Evolutionary conservation across 2,888 invertebrate species (phyloP), one percentile per base, ranked within the genome.

Genomic region (Plebejus argus): DNA sequence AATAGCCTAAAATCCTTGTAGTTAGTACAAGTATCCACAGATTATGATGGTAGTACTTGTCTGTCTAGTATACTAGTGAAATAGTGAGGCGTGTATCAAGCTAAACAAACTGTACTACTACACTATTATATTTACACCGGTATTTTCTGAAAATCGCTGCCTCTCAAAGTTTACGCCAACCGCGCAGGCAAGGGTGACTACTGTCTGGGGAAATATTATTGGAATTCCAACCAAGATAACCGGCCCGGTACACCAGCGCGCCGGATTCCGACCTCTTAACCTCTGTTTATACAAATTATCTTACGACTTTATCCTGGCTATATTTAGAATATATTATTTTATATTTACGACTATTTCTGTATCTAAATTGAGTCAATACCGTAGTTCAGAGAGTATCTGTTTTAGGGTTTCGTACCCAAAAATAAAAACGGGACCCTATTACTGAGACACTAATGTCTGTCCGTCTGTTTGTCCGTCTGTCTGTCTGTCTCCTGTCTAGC

Each of bases 171-270:
- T 87, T 85, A 79, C 0, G 79, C 84, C 84, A 79, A 78, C 77
- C 23, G 35, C 53, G 71, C 70, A 39, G 75, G 80, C 78, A 80
- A 82, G 82, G 86, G 86, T 81, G 85, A 81, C 86, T 85, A 87
- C 15, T 33, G 28, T 12, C 86, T 85, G 86, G 87, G 89, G 87
- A 91, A 91, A 91, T 91, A 90, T 91, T 90, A 91, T 90, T 89
- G 90, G 91, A 90, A 91, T 91, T 90, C 89, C 85, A 87, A 86
- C 87, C 87, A 83, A 86, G 89, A 89, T 89, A 89, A 90, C 88
- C 86, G 80, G 83, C 77, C 82, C 83, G 84, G 86, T 83, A 84
- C 84, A 84, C 85, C 83, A 83, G 83, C 81, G 81, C 83, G 83
- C 85, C 87, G 86, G 86, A 88, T 86, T 81, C 85, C 87, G 83